phyloP scores from a whole-genome alignment of 2,113 vertebrate genomes.

The Stigmatopora argus region DNA sequence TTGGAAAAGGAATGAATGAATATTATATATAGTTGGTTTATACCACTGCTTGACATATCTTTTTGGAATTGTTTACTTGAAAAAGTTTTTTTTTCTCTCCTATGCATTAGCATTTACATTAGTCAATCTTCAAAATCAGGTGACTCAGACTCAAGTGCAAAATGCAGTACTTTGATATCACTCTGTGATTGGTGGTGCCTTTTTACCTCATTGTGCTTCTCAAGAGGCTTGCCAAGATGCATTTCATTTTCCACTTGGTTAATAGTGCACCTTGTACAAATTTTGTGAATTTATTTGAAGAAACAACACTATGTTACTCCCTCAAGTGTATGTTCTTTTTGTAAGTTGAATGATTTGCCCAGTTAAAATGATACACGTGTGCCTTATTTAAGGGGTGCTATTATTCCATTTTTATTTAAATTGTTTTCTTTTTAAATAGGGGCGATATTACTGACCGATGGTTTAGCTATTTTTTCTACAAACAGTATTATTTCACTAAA shows the following conservation, averaged over 20 bases:
- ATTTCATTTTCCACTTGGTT: background rate
- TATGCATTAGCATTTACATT: too few species aligned
- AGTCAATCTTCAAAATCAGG: too few species aligned
- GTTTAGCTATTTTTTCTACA: too few species aligned
- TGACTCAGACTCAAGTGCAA: too few species aligned
- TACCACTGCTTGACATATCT: too few species aligned
- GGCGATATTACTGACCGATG: too few species aligned
- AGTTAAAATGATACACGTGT: background rate
- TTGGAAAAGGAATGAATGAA: too few species aligned
- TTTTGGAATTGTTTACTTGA: too few species aligned
- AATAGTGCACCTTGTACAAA: background rate
- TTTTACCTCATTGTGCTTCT: conserved; percentile 8
- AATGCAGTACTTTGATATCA: background rate
- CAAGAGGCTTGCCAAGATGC: background rate
- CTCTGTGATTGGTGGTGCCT: background rate
- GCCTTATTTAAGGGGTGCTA: background rate
- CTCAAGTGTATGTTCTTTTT: background rate
- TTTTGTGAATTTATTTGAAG: background rate
- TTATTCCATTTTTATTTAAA: conserved; percentile 1
- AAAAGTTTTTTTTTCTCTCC: too few species aligned
- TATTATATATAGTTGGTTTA: too few species aligned
- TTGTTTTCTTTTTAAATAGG: background rate
- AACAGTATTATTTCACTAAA: background rate
- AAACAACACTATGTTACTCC: background rate
- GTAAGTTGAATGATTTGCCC: background rate